phyloP scores from a whole-genome alignment of 2,888 invertebrate species.

The Andrena haemorrhoa region DNA sequence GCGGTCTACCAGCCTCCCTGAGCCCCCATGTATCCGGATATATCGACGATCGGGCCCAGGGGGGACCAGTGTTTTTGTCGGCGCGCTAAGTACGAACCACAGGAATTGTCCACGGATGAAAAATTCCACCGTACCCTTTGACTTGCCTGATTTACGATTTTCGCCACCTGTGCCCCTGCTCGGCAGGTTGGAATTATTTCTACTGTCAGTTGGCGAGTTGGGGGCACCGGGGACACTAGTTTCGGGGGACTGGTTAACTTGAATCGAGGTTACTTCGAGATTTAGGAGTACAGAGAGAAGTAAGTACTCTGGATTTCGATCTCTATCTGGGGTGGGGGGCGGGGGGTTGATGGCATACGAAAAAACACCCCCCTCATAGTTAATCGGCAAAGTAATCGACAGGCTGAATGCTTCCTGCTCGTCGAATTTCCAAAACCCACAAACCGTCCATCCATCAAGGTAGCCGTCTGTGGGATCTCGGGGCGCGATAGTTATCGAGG shows the following conservation, averaged over 20 bases:
- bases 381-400: neutral
- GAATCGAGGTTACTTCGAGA: no score
- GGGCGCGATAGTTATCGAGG: slow-evolving; percentile 59
- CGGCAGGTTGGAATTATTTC: neutral
- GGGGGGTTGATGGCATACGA: no score
- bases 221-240: no score
- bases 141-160: slow-evolving; percentile 25
- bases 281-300: no score
- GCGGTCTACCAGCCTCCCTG: slow-evolving; percentile 70
- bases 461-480: slow-evolving; percentile 27
- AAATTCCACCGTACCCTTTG: slow-evolving; percentile 2
- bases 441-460: slow-evolving; percentile 13
- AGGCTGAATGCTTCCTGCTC: neutral
- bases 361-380: neutral
- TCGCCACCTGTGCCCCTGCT: neutral
- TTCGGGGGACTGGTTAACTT: no score
- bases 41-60: slow-evolving; percentile 61
- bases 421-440: slow-evolving; percentile 37
- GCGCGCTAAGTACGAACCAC: slow-evolving; percentile 37
- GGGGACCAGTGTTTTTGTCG: slow-evolving; percentile 64
- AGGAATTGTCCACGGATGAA: slow-evolving; percentile 38
- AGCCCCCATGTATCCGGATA: slow-evolving; percentile 67
- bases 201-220: neutral
- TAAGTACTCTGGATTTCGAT: no score
- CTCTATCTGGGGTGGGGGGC: no score